Evolutionary conservation across 2,797 vertebrate species (phyloP).

Genomic region (Ceryle rudis): DNA sequence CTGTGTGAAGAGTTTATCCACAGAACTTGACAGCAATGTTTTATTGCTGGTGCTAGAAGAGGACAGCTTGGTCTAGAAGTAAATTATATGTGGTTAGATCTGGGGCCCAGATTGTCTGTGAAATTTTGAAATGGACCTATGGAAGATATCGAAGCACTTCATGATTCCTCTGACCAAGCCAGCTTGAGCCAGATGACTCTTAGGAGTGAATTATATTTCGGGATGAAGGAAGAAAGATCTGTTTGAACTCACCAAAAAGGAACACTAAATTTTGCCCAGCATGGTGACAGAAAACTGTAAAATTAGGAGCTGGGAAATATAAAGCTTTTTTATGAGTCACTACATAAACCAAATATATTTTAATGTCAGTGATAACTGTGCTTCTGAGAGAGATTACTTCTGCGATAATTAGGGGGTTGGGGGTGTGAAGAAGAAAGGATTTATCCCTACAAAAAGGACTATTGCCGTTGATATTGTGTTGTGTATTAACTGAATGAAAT

Average conservation of each 20-base stretch:
- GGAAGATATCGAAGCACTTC: background rate
- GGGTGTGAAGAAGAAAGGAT: background rate
- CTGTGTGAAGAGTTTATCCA: background rate
- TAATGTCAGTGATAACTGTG: background rate
- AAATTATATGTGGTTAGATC: background rate
- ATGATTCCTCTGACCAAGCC: background rate
- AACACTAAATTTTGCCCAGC: rapidly evolving
- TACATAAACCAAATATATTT: background rate
- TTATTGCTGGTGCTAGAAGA: background rate
- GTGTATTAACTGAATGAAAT: background rate
- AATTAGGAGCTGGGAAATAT: background rate
- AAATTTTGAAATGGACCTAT: background rate
- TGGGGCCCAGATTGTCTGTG: background rate
- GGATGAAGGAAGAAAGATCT: background rate
- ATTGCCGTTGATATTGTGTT: background rate
- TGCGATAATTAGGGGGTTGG: background rate
- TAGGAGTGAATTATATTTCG: background rate
- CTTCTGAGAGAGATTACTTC: background rate
- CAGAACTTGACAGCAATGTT: rapidly evolving
- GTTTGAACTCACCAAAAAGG: background rate
- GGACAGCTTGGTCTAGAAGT: background rate
- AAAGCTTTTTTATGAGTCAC: background rate
- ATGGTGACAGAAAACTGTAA: background rate
- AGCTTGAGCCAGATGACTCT: background rate
- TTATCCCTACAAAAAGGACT: background rate